These are phyloP conservation scores for Hyles vespertilio DNA, from an alignment of 1,140 invertebrate species.

Conservation along the genomic window DNA sequence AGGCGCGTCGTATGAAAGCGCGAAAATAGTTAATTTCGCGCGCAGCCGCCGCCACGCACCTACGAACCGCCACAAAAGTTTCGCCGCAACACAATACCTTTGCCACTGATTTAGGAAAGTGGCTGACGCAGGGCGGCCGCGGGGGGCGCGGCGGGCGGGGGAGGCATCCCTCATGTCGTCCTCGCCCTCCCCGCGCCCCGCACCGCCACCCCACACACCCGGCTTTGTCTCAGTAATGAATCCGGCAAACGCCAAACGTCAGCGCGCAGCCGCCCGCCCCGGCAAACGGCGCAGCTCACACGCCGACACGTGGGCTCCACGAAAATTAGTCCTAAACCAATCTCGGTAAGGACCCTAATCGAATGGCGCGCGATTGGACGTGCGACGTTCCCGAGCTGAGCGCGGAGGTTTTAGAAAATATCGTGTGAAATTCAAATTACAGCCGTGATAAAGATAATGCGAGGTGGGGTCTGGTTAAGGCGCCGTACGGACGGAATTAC, in stretches of 20 bases:
- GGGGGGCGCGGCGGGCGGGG: slow-evolving; percentile 11
- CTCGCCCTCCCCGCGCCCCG: slow-evolving; percentile 15
- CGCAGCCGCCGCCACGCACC: too few species aligned
- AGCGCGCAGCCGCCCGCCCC: slow-evolving; percentile 57
- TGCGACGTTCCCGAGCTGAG: slow-evolving; percentile 12
- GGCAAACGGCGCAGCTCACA: slow-evolving; percentile 49
- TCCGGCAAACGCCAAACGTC: slow-evolving; percentile 68
- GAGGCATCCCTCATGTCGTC: slow-evolving; percentile 28
- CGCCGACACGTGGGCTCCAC: slow-evolving; percentile 31
- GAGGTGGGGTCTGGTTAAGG: slow-evolving; percentile 20
- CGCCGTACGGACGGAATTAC: not conserved
- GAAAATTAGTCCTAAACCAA: slow-evolving; percentile 41
- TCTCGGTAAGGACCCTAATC: not conserved
- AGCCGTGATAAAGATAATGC: slow-evolving; percentile 43
- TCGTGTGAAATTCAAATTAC: slow-evolving; percentile 63
- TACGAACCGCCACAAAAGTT: not conserved
- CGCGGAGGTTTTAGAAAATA: slow-evolving; percentile 59
- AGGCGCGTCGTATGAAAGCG: too few species aligned
- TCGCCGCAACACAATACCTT: slow-evolving; percentile 50
- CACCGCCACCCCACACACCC: slow-evolving; percentile 23
- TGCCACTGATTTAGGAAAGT: slow-evolving; percentile 70
- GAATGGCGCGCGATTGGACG: not conserved
- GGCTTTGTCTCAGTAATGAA: slow-evolving; percentile 72
- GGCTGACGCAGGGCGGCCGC: slow-evolving; percentile 32
- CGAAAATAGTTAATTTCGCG: too few species aligned